Conservation (phyloP, 2,797 vertebrate genomes). For the Sarcophilus harrisii region DNA sequence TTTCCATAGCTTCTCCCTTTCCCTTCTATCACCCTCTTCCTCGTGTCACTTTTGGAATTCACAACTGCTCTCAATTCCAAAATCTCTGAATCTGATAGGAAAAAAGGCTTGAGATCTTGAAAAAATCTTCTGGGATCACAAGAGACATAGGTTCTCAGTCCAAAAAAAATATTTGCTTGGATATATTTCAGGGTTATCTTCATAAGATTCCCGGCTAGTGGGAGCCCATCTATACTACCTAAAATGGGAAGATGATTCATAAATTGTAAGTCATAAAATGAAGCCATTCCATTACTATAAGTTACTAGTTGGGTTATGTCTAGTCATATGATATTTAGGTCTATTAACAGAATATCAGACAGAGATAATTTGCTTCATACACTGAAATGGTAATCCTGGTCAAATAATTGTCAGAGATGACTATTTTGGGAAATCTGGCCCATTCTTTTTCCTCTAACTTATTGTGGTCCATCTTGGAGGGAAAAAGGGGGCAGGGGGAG, state of each 20-base stretch:
- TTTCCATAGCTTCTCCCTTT: conserved; percentile 2
- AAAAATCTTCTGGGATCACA: conserved; percentile 5
- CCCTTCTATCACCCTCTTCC: neutral
- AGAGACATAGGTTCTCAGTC: neutral
- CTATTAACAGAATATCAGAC: neutral
- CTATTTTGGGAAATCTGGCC: neutral
- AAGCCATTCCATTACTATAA: neutral
- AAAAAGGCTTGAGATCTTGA: neutral
- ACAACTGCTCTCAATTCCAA: conserved; percentile 16
- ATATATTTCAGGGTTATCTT: neutral
- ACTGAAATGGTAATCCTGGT: neutral
- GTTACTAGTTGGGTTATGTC: neutral
- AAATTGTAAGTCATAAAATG: neutral
- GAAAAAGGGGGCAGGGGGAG: neutral
- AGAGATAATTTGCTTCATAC: neutral
- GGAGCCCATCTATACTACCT: neutral
- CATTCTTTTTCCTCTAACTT: neutral
- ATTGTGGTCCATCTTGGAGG: neutral
- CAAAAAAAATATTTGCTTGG: neutral
- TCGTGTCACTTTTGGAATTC: conserved; percentile 31
- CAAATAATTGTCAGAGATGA: neutral
- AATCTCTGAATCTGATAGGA: neutral
- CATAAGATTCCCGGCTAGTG: neutral
- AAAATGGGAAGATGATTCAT: neutral
- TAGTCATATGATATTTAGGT: neutral